Base-by-base conservation (phyloP, 2,888 invertebrate genomes). In the Eupithecia inturbata region DNA sequence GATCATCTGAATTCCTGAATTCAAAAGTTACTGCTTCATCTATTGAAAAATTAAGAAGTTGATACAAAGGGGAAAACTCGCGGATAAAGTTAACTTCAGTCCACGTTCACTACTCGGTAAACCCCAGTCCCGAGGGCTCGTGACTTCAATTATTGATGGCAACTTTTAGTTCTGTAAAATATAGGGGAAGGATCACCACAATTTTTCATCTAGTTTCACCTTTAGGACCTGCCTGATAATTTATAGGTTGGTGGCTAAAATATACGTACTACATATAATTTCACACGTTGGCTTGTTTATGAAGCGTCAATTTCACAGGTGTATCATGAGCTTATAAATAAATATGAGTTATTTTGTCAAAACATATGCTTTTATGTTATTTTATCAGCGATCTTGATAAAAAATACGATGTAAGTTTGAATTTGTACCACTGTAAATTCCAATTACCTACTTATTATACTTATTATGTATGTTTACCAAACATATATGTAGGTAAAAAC, bases 91-190 rank as follows among this genome's bases (percentile, higher is more conserved):
- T 72, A 69, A 78, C 79, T 76, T 78, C 82, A 79, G 78, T 79
- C 82, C 82, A 82, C 84, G 87, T 85, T 87, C 85, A 83, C 84
- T 73, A 77, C 71, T 77, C 81, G 79, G 84, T 88, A 90, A 92
- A 87, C 92, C 92, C 87, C 83, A 80, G 83, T 90, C 94, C 88
- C 90, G 69, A 75, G 90, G 87, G 92, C 90, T 81, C 81, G 80
- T 83, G 87, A 89, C 89, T 93, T 94, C 92, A 94, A 94, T 93
- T 94, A 94, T 94, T 94, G 92, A 94, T 93, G 88, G 89, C 87
- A 91, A 93, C 91, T 93, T 89, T 92, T 92, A 92, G 90, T 92
- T 81, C 87, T 88, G 88, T 93, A 92, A 94, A 91, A 91, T 92
- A 93, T 92, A 88, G 89, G 89, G 89, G 89, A 86, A 82, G 85